A percentile compares a stretch with the other conserved stretches of the same genome.
Conservation (phyloP, 1,140 invertebrate species). For the Parapsyche elsis region DNA sequence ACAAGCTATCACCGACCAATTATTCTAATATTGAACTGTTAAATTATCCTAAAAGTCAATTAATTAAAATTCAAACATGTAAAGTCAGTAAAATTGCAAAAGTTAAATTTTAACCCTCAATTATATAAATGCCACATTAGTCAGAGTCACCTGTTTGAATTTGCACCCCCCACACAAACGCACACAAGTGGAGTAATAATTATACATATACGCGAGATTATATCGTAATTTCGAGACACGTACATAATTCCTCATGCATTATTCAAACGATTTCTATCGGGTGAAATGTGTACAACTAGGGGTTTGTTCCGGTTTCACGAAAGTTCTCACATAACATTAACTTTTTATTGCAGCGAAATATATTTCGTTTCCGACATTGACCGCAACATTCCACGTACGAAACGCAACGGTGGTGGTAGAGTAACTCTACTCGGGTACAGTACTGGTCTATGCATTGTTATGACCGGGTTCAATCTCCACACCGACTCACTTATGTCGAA, state of each 20-base stretch:
- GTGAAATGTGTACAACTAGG: not conserved
- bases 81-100: too few relatives aligned
- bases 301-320: slow-evolving; percentile 1
- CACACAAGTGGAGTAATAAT: not conserved
- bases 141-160: not conserved
- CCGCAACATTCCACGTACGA: not conserved
- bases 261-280: not conserved
- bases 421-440: slow-evolving; percentile 43
- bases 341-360: not conserved
- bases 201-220: not conserved
- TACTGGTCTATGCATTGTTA: slow-evolving; percentile 44
- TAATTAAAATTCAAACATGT: too few relatives aligned
- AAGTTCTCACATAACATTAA: slow-evolving; percentile 9
- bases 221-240: not conserved
- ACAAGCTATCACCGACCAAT: too few relatives aligned
- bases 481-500: slow-evolving; percentile 32
- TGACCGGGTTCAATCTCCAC: slow-evolving; percentile 45
- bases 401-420: slow-evolving; percentile 9
- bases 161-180: not conserved
- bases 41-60: too few relatives aligned
- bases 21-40: too few relatives aligned
- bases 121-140: slow-evolving; percentile 4
- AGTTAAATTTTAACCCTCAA: too few relatives aligned
- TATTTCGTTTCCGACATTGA: not conserved
- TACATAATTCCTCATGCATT: not conserved